phyloP scores from a whole-genome alignment of 2,797 vertebrate species.

The Tenualosa thibaudeaui region DNA sequence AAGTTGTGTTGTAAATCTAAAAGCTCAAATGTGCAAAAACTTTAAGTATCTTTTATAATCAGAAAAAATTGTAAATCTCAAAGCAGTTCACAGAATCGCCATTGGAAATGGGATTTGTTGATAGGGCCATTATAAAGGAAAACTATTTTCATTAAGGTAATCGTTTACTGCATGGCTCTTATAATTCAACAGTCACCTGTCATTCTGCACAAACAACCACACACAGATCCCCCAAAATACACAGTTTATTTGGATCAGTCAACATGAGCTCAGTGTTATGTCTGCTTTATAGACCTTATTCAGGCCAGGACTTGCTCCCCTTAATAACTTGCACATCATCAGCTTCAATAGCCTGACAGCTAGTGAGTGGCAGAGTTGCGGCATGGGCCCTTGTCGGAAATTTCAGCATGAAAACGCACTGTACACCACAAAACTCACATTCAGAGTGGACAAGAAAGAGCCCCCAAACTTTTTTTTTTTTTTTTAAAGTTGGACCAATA shows the following conservation, averaged over 20 bases:
- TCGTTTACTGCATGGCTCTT: not conserved
- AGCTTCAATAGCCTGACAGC: not conserved
- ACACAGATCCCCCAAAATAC: slow-evolving; percentile 40
- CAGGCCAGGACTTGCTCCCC: slow-evolving; percentile 7
- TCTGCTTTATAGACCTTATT: slow-evolving; percentile 37
- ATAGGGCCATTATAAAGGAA: not conserved
- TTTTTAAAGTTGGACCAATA: not conserved
- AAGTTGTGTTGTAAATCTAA: too few relatives aligned
- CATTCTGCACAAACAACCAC: not conserved
- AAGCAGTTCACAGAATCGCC: not conserved
- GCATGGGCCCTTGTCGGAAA: not conserved
- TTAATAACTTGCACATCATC: slow-evolving; percentile 10
- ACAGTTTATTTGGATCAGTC: slow-evolving; percentile 61
- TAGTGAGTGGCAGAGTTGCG: not conserved
- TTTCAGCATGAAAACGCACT: not conserved
- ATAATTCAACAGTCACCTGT: not conserved
- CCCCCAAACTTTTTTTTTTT: not conserved
- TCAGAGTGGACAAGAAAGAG: not conserved
- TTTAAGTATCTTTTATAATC: too few relatives aligned
- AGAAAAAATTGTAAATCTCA: not conserved
- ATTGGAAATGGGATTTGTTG: not conserved
- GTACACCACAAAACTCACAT: not conserved
- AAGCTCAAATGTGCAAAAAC: too few relatives aligned
- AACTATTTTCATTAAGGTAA: not conserved
- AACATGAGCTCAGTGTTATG: slow-evolving; percentile 48